Evolutionary conservation across 2,113 vertebrate species (phyloP).

Genomic region (Peromyscus leucopus): DNA sequence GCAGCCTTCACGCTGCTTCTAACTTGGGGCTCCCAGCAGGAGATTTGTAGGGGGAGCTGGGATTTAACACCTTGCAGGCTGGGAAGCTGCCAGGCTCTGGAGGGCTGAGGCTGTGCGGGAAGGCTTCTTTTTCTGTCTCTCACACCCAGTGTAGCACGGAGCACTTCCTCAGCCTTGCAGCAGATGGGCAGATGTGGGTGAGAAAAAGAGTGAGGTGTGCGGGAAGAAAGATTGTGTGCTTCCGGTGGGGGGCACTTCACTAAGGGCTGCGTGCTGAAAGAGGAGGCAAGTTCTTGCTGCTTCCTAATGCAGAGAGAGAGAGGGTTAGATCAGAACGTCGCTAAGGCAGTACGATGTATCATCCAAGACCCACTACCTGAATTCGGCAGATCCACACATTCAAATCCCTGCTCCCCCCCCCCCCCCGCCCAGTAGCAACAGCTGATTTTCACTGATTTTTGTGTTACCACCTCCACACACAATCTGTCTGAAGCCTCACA

Average conservation of each 20-base stretch:
- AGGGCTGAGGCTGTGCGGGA: slow-evolving; percentile 40
- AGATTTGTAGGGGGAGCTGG: slow-evolving; percentile 47
- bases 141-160: slow-evolving; percentile 27
- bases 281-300: background rate
- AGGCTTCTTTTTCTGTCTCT: slow-evolving; percentile 73
- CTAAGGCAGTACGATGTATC: background rate
- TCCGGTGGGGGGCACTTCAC: background rate
- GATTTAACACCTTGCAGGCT: slow-evolving; percentile 66
- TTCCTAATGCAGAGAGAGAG: background rate
- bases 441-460: background rate
- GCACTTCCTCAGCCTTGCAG: slow-evolving; percentile 59
- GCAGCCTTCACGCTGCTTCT: slow-evolving; percentile 47
- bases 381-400: background rate
- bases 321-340: background rate
- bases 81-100: slow-evolving; percentile 57
- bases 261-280: background rate
- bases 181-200: slow-evolving; percentile 73
- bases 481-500: background rate
- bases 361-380: background rate
- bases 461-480: background rate
- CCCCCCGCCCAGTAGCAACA: background rate
- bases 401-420: background rate
- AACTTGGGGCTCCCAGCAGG: slow-evolving; percentile 34
- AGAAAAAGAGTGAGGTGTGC: slow-evolving; percentile 64
- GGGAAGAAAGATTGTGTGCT: slow-evolving; percentile 50